These are phyloP conservation scores for Sminthopsis crassicaudata DNA, from an alignment of 2,113 vertebrate species.

Conservation along the genomic window DNA sequence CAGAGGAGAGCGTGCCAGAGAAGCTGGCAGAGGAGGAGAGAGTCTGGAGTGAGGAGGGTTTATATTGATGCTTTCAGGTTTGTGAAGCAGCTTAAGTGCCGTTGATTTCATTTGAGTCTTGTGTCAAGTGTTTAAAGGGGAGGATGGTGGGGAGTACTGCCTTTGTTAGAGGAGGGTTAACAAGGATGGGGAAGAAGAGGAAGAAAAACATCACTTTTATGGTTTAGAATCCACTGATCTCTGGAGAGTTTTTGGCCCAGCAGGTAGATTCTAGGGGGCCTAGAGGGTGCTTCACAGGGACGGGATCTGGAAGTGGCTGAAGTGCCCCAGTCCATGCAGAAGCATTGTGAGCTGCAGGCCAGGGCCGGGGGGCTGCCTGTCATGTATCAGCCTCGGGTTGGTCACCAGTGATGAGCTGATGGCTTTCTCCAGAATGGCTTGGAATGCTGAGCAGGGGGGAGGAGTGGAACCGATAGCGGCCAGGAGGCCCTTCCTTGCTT, in stretches of 20 bases:
- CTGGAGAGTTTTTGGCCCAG: too few relatives aligned
- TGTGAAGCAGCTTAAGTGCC: too few relatives aligned
- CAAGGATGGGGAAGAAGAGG: not conserved
- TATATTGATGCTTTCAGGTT: too few relatives aligned
- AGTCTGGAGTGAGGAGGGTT: too few relatives aligned
- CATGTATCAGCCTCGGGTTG: not conserved
- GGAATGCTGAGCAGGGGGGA: slow-evolving; percentile 61
- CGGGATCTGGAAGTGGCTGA: not conserved
- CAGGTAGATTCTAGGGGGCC: not conserved
- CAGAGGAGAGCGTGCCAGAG: not conserved
- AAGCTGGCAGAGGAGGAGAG: too few relatives aligned
- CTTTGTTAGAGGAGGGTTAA: too few relatives aligned
- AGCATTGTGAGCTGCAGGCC: not conserved
- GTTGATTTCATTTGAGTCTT: not conserved
- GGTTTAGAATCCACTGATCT: too few relatives aligned
- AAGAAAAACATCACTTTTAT: not conserved
- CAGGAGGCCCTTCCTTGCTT: slow-evolving; percentile 47
- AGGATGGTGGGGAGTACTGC: too few relatives aligned
- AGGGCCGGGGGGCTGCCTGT: not conserved
- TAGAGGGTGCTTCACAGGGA: not conserved
- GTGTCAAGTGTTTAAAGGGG: too few relatives aligned
- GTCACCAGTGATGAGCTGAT: slow-evolving; percentile 6
- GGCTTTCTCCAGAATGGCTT: slow-evolving; percentile 59
- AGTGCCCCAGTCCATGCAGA: not conserved
- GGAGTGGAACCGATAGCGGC: slow-evolving; percentile 23